A percentile compares a stretch with the other conserved stretches of the same genome.
Conservation (phyloP, 2,888 invertebrate species). For the Mesopsocus fuscifrons region DNA sequence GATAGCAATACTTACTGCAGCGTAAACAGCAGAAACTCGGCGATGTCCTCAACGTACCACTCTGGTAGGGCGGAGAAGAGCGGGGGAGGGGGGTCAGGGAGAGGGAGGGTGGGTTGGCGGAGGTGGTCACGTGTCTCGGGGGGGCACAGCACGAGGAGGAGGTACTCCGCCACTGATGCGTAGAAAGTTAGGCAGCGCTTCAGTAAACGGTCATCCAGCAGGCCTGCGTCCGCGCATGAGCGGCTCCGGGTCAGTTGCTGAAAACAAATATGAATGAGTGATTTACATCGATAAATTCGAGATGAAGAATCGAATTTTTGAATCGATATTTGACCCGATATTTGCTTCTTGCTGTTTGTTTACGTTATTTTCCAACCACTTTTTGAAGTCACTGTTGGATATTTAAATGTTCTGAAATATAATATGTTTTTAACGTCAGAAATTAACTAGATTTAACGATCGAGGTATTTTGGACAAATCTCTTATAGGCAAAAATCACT, state of each 20-base stretch:
- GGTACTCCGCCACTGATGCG: slow-evolving; percentile 61
- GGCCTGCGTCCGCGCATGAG: slow-evolving; percentile 75
- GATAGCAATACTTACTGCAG: slow-evolving; percentile 59
- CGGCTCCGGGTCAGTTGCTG: slow-evolving; percentile 35
- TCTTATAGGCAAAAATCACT: no score
- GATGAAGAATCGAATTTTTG: no score
- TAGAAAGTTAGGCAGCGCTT: slow-evolving; percentile 73
- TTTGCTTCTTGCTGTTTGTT: no score
- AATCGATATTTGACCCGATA: no score
- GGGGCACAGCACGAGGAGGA: slow-evolving; percentile 40
- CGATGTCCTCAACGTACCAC: slow-evolving; percentile 94
- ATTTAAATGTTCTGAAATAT: no score
- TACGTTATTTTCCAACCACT: no score
- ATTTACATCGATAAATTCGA: no score
- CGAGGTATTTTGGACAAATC: no score
- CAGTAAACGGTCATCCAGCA: slow-evolving; percentile 69
- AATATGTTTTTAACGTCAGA: no score
- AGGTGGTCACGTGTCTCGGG: slow-evolving; percentile 22
- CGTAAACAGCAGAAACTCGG: slow-evolving; percentile 84
- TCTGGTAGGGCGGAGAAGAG: slow-evolving; percentile 85
- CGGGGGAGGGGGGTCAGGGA: slow-evolving; percentile 39
- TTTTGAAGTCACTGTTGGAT: no score
- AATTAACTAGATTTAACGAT: no score
- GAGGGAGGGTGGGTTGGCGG: slow-evolving; percentile 26
- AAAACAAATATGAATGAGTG: slow-evolving; percentile 5